These are phyloP conservation scores for Penelope pileata DNA, from an alignment of 2,113 vertebrate genomes.

Conservation along the genomic window DNA sequence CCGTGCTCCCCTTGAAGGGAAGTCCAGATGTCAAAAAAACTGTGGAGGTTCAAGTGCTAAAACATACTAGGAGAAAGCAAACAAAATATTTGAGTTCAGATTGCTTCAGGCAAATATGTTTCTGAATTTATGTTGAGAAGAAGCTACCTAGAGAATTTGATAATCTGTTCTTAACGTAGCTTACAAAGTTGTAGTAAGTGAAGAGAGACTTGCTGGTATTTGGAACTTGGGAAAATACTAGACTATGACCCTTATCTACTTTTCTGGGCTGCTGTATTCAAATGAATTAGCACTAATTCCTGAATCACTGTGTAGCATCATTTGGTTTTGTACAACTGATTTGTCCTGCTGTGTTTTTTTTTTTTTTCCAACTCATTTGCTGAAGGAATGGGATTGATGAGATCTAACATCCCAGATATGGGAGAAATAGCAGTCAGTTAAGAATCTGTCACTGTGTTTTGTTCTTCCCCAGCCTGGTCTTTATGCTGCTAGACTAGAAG, in stretches of 20 bases:
- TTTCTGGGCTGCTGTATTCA: not conserved
- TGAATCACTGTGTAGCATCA: not conserved
- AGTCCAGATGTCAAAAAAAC: not conserved
- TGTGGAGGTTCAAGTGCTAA: not conserved
- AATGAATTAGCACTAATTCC: not conserved
- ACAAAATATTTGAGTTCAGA: not conserved
- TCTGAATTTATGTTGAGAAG: not conserved
- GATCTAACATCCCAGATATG: rapidly evolving
- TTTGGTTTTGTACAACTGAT: not conserved
- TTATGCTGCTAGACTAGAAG: not conserved
- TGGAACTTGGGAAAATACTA: not conserved
- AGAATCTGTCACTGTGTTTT: not conserved
- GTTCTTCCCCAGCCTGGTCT: not conserved
- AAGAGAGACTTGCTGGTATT: not conserved
- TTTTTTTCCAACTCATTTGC: not conserved
- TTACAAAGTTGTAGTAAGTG: not conserved
- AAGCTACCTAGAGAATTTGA: not conserved
- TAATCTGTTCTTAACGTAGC: not conserved
- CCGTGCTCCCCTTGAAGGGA: not conserved
- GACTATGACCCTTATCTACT: not conserved
- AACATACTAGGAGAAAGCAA: not conserved
- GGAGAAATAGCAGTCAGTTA: not conserved
- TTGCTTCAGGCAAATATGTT: not conserved
- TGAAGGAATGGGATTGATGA: not conserved
- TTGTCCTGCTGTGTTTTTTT: not conserved